phyloP scores from a whole-genome alignment of 2,113 vertebrate species.

The Prinia subflava region DNA sequence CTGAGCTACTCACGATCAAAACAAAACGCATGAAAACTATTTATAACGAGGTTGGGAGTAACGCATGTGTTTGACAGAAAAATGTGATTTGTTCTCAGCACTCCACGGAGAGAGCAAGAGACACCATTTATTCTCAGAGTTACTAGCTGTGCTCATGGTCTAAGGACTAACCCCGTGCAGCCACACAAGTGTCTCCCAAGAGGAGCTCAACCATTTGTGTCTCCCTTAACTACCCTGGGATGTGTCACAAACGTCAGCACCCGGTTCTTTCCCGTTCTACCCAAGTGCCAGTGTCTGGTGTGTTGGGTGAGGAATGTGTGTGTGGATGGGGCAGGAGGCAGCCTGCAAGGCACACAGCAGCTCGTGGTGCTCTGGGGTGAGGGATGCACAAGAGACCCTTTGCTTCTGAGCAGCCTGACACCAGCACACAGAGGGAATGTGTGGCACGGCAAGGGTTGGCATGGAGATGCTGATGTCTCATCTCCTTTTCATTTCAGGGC shows the following conservation, averaged over 20 bases:
- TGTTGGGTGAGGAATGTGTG: not conserved
- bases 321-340: accelerated
- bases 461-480: not conserved
- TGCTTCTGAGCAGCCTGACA: not conserved
- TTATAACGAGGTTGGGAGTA: not conserved
- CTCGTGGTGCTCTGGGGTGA: accelerated
- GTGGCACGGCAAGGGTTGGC: not conserved
- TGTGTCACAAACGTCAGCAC: not conserved
- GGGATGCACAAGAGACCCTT: not conserved
- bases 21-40: not conserved
- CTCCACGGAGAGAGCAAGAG: not conserved
- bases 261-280: not conserved
- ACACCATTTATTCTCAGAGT: not conserved
- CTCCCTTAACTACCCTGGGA: not conserved
- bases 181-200: accelerated
- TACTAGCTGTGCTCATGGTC: accelerated
- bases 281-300: not conserved
- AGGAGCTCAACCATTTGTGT: not conserved
- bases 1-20: not conserved
- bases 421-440: accelerated
- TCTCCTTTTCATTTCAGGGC: not conserved
- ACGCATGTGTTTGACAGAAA: not conserved
- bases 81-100: not conserved
- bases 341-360: not conserved
- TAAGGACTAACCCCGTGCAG: not conserved